Percentiles rank a stretch among this genome's conserved stretches.
Conservation (phyloP, 2,797 vertebrate genomes). For the Acanthornis magna region DNA sequence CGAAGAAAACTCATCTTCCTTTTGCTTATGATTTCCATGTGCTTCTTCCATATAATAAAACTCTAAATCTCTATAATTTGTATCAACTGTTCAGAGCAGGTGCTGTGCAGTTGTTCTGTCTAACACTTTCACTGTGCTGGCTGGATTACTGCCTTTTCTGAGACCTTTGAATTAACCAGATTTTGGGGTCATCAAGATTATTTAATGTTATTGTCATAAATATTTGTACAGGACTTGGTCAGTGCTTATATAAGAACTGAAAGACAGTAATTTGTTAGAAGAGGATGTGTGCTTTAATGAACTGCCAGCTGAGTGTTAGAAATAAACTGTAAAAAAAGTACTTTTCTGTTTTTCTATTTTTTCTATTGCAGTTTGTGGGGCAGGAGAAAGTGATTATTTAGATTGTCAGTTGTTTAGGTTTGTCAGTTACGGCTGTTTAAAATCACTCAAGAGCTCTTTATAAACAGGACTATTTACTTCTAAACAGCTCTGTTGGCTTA, state of each 20-base stretch:
- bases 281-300: constrained; percentile 56
- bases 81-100: background rate
- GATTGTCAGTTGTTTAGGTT: constrained; percentile 23
- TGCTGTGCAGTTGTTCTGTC: background rate
- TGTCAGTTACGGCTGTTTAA: background rate
- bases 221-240: constrained; percentile 47
- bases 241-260: constrained; percentile 49
- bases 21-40: background rate
- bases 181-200: constrained; percentile 54
- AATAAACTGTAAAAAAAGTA: constrained; percentile 19
- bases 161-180: constrained; percentile 46
- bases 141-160: constrained; percentile 19
- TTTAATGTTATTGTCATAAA: constrained; percentile 64
- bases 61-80: background rate
- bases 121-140: background rate
- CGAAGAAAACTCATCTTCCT: background rate
- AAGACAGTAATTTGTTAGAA: constrained; percentile 50
- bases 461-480: constrained; percentile 19
- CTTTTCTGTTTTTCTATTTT: background rate
- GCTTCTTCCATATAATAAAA: background rate
- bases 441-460: background rate
- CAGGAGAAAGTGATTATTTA: background rate
- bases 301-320: constrained; percentile 32
- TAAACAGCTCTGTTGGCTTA: constrained; percentile 17
- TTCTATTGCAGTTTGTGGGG: background rate